Evolutionary conservation across 2,797 vertebrate genomes (phyloP).

Genomic region (Octomys mimax): DNA sequence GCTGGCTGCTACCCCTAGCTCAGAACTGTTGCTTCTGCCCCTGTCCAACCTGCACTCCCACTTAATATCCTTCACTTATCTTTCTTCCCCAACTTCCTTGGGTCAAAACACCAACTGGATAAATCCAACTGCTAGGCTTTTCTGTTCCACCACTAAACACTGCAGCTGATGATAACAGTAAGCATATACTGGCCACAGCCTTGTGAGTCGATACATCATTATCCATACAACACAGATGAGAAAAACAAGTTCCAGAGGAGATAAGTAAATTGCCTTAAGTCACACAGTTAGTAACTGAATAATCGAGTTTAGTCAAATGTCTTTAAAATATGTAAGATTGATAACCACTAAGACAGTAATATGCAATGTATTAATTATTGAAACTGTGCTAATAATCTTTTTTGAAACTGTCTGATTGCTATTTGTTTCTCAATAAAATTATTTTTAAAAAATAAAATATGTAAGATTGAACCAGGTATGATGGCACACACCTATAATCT

Average conservation of each 20-base stretch:
- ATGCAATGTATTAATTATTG: too few relatives aligned
- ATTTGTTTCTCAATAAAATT: too few relatives aligned
- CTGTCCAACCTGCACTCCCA: not conserved
- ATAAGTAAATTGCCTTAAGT: not conserved
- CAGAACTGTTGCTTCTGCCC: not conserved
- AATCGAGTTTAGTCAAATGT: not conserved
- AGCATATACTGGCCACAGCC: not conserved
- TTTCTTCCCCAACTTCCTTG: not conserved
- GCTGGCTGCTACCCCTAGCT: not conserved
- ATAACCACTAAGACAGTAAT: too few relatives aligned
- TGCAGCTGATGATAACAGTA: not conserved
- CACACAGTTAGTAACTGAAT: not conserved
- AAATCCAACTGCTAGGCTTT: not conserved
- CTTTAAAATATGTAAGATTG: not conserved
- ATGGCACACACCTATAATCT: not conserved
- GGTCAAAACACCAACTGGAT: not conserved
- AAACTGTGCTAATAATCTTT: too few relatives aligned
- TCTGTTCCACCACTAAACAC: not conserved
- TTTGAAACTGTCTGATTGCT: too few relatives aligned
- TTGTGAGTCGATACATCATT: not conserved
- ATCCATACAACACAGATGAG: not conserved
- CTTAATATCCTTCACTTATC: not conserved
- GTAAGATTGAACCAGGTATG: not conserved
- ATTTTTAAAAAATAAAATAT: too few relatives aligned
- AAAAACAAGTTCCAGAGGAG: not conserved